A percentile compares a stretch with the other conserved stretches of the same genome.
These are phyloP conservation scores for Drosophila grimshawi DNA, from an alignment of 1,140 invertebrate genomes.

Conservation along the genomic window DNA sequence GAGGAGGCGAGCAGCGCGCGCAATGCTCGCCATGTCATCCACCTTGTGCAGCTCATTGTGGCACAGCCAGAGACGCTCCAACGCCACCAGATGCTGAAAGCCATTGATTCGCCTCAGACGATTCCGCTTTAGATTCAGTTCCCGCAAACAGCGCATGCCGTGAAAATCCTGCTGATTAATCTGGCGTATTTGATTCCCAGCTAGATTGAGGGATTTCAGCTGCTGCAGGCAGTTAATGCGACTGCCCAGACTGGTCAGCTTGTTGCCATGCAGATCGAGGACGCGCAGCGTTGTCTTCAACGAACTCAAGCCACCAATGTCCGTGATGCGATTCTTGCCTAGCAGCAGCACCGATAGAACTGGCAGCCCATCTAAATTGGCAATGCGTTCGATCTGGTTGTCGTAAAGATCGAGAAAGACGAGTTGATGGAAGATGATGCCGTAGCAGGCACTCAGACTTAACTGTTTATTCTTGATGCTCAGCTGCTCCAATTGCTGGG, in stretches of 20 bases:
- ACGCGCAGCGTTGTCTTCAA: constrained; percentile 85
- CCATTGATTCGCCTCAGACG: constrained; percentile 91
- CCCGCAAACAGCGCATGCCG: constrained; percentile 90
- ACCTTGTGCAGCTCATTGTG: constrained; percentile 87
- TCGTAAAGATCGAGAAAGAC: constrained; percentile 97
- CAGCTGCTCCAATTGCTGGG: constrained; percentile 55
- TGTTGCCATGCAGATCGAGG: constrained; percentile 96
- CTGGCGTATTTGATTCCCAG: constrained; percentile 93
- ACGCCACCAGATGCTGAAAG: constrained; percentile 88
- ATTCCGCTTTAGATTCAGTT: constrained; percentile 95
- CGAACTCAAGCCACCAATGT: constrained; percentile 79
- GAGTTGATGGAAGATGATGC: constrained; percentile 88
- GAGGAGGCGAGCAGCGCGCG: constrained; percentile 89
- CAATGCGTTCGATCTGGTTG: constrained; percentile 95
- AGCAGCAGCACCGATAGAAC: constrained; percentile 93
- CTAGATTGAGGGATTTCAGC: constrained; percentile 95
- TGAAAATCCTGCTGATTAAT: constrained; percentile 90
- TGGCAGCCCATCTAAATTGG: constrained; percentile 89
- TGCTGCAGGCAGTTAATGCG: constrained; percentile 87
- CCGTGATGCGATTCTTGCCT: constrained; percentile 92
- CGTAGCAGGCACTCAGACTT: constrained; percentile 68
- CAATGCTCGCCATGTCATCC: constrained; percentile 92
- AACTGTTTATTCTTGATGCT: constrained; percentile 81
- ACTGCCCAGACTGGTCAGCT: constrained; percentile 87
- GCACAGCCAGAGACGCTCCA: constrained; percentile 83